Conservation (phyloP, 2,888 invertebrate species). For the Melanargia galathea region DNA sequence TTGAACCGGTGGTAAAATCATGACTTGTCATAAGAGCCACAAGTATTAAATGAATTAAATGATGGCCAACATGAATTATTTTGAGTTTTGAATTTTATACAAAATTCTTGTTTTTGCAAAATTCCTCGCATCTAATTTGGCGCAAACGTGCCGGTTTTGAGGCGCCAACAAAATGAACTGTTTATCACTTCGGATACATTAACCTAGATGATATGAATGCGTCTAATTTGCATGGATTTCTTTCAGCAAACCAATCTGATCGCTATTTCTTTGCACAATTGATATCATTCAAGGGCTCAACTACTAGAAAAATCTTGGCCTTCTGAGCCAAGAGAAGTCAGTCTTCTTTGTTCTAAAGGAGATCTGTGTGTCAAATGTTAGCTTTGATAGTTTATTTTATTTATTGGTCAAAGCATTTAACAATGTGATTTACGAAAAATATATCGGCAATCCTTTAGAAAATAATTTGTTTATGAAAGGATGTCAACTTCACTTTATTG, state of each 20-base stretch:
- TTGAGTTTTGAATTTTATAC: too few relatives aligned
- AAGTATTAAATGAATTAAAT: too few relatives aligned
- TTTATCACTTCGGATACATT: background rate
- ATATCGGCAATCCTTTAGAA: too few relatives aligned
- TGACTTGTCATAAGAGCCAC: too few relatives aligned
- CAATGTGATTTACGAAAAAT: too few relatives aligned
- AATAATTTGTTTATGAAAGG: too few relatives aligned
- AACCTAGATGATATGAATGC: conserved; percentile 1
- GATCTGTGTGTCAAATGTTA: background rate
- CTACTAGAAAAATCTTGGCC: background rate
- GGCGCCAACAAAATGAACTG: background rate
- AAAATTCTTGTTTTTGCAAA: background rate
- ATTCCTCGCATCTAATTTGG: background rate
- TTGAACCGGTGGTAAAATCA: too few relatives aligned
- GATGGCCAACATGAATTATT: too few relatives aligned
- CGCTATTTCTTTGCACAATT: background rate
- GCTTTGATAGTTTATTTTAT: background rate
- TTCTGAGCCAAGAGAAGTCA: background rate
- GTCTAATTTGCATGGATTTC: conserved; percentile 1
- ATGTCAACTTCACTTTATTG: too few relatives aligned
- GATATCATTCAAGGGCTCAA: background rate
- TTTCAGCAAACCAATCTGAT: background rate
- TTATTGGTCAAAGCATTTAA: too few relatives aligned
- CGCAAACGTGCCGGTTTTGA: background rate
- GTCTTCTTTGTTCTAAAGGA: background rate